Evolutionary conservation across 2,113 vertebrate species (phyloP), one percentile per base, ranked within the genome.

Genomic region (Oncorhynchus clarkii): DNA sequence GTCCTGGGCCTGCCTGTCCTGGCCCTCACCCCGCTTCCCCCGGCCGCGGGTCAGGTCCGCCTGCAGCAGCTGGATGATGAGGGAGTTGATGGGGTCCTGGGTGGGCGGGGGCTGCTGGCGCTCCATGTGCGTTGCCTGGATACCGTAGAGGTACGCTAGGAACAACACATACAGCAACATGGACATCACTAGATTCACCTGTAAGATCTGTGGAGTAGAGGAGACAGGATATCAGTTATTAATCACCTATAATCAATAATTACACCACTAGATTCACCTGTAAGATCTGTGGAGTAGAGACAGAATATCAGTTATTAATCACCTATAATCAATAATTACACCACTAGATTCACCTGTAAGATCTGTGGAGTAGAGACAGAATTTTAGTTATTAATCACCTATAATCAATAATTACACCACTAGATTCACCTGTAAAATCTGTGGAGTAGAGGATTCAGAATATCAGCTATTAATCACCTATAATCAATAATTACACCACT

Each of bases 171-270:
- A 99, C 93, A 98, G 94, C 94, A 99, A 94, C 95, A 99, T 96
- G 95, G 96, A 99, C 98, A 99, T 99, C 95, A 97, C 97, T 96
- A 97, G 96, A 96, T 98, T 99, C 96, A 99, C 97, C 96, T 98
- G 96, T 96, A 99, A 96, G 94, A 99, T 90, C 97, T 99, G 90
- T 51, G 14, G 22, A 92, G 88, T 88, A 77, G 89, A 74, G 88
- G 88, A 91, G 24, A 88, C 48, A 51, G 14, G 3, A 2, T 34
- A 67, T 67, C 66, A 67, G 66, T 29, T 39, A 67, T 39, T 16
- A 67, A 13, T 5, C 13, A 67, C 26, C 13, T 26, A 29, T 27
- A 39, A 39, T 39, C 14, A 51, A 51, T 51, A 51, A 51, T 13
- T 16, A 4, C 11, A 51, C 3, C 14, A 51, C 11, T 51, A 51